Conservation (phyloP, 2,888 invertebrate genomes). For the Antheraea yamamai region DNA sequence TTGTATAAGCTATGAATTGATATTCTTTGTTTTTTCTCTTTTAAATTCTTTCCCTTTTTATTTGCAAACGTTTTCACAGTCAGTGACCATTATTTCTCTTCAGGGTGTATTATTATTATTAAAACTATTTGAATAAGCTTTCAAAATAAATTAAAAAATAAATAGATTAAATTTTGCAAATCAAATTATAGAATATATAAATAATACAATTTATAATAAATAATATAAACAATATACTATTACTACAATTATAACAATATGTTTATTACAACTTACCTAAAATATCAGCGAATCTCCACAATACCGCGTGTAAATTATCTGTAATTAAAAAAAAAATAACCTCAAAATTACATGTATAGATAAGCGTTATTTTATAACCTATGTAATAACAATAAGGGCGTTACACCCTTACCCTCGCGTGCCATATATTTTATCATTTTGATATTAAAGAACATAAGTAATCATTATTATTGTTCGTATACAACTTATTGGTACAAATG, state of each 20-base stretch:
- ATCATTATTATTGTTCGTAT: conserved; percentile 44
- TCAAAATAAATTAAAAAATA: too few relatives aligned
- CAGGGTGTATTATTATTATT: too few relatives aligned
- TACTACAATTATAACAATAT: background rate
- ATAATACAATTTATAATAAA: background rate
- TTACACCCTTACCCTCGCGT: too few relatives aligned
- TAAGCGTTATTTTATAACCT: background rate
- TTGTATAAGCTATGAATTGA: too few relatives aligned
- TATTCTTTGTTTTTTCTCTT: background rate
- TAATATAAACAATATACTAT: background rate
- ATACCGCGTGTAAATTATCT: conserved; percentile 43
- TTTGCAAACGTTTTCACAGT: background rate
- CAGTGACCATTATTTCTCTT: background rate
- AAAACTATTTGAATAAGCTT: too few relatives aligned
- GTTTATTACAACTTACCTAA: conserved; percentile 43
- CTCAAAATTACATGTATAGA: conserved; percentile 29
- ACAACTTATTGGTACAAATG: conserved; percentile 60
- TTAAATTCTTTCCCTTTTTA: background rate
- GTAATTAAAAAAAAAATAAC: conserved; percentile 40
- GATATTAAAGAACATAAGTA: background rate
- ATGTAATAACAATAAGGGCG: background rate
- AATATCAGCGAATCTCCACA: conserved; percentile 44
- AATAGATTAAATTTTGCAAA: too few relatives aligned
- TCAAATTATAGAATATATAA: background rate
- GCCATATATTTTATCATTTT: background rate